Evolutionary conservation across 2,888 invertebrate species (phyloP).

Genomic region (Trissoscelio sp.): DNA sequence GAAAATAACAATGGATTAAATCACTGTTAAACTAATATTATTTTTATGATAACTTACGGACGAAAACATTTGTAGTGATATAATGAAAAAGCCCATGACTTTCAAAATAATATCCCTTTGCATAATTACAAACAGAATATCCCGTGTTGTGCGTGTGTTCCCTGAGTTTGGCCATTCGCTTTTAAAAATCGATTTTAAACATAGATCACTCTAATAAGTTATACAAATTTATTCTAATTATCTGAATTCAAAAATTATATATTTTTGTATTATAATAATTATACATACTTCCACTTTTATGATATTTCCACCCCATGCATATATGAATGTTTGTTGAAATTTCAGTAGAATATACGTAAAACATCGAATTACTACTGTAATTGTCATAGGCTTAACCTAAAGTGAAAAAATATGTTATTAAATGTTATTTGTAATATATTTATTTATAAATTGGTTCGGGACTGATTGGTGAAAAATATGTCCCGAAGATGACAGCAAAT

Average conservation of each 20-base stretch:
- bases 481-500: no score
- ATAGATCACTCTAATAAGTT: slow-evolving; percentile 71
- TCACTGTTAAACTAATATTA: neutral
- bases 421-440: no score
- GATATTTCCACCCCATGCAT: slow-evolving; percentile 71
- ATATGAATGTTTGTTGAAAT: slow-evolving; percentile 72
- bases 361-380: neutral
- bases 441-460: no score
- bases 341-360: slow-evolving; percentile 42
- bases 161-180: slow-evolving; percentile 70
- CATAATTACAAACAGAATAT: slow-evolving; percentile 68
- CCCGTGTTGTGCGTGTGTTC: slow-evolving; percentile 63
- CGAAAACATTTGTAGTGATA: slow-evolving; percentile 73
- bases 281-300: slow-evolving; percentile 68
- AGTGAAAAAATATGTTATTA: no score
- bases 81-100: slow-evolving; percentile 69
- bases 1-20: neutral
- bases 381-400: slow-evolving; percentile 3
- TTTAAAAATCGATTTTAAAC: slow-evolving; percentile 71
- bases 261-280: neutral
- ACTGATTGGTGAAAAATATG: no score
- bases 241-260: no score
- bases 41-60: slow-evolving; percentile 61
- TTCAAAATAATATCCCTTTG: slow-evolving; percentile 73
- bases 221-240: no score